Conservation (phyloP, 2,888 invertebrate species). For the Volucella bombylans region DNA sequence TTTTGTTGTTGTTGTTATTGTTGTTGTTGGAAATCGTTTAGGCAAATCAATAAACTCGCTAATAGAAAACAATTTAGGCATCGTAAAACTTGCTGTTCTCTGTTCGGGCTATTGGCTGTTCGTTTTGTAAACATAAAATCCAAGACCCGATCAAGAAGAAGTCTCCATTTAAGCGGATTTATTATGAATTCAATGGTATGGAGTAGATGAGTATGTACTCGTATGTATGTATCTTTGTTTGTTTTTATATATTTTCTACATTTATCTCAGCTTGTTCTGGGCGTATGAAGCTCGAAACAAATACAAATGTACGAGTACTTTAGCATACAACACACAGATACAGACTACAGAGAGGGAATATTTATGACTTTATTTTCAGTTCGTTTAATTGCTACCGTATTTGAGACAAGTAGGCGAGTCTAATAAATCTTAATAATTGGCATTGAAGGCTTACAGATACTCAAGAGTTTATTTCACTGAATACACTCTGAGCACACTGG, state of each 20-base stretch:
- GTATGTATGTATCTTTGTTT: conserved; percentile 8
- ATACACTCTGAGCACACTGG: background rate
- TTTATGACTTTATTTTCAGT: conserved; percentile 68
- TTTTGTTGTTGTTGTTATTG: background rate
- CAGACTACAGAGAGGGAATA: conserved; percentile 14
- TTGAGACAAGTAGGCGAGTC: conserved; percentile 65
- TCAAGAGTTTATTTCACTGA: conserved; percentile 17
- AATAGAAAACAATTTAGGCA: conserved; percentile 21
- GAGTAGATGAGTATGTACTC: background rate
- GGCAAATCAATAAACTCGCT: conserved; percentile 24
- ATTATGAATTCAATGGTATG: conserved; percentile 32
- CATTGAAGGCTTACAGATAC: conserved; percentile 55
- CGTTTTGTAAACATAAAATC: too few relatives aligned
- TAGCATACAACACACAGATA: background rate
- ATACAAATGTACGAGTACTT: too few relatives aligned
- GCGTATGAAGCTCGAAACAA: background rate
- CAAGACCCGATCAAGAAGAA: conserved; percentile 1
- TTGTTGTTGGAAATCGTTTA: conserved; percentile 1
- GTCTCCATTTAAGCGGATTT: conserved; percentile 42
- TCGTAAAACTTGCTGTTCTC: conserved; percentile 19
- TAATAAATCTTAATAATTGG: conserved; percentile 69
- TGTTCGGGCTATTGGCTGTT: background rate
- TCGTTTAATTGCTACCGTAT: conserved; percentile 68
- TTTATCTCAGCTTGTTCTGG: background rate
- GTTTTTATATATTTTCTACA: background rate